Evolutionary conservation across 2,888 invertebrate species (phyloP).

Genomic region (Sinohyriopsis cumingii): DNA sequence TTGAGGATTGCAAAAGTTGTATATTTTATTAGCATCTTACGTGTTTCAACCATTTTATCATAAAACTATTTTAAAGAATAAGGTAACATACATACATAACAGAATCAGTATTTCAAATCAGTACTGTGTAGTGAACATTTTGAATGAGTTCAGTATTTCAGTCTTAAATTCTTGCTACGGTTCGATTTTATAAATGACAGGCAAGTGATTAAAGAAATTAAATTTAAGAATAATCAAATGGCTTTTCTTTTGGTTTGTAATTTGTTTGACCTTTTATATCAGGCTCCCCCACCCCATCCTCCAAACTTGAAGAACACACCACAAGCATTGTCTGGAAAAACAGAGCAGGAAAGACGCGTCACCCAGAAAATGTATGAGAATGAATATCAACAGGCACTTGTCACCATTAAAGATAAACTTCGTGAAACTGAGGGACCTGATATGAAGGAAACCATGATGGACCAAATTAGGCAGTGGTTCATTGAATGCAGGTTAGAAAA

Average conservation of each 20-base stretch:
- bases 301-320: slow-evolving; percentile 63
- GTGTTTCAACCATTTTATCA: neutral
- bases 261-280: slow-evolving; percentile 1
- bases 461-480: slow-evolving; percentile 91
- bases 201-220: too few relatives aligned
- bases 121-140: too few relatives aligned
- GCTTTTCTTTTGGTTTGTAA: too few relatives aligned
- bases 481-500: slow-evolving; percentile 80
- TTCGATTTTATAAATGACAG: too few relatives aligned
- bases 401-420: slow-evolving; percentile 77
- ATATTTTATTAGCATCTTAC: too few relatives aligned
- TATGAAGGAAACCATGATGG: slow-evolving; percentile 89
- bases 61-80: neutral
- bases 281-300: slow-evolving; percentile 58
- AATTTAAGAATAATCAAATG: too few relatives aligned
- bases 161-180: too few relatives aligned
- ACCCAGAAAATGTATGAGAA: slow-evolving; percentile 81
- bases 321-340: slow-evolving; percentile 59
- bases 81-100: neutral
- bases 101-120: neutral
- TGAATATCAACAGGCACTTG: slow-evolving; percentile 81
- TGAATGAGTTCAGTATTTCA: too few relatives aligned
- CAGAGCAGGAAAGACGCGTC: slow-evolving; percentile 75
- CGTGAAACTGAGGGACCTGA: slow-evolving; percentile 81
- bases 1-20: too few relatives aligned